Conservation (phyloP, 2,797 vertebrate genomes). For the Vireo griseus region DNA sequence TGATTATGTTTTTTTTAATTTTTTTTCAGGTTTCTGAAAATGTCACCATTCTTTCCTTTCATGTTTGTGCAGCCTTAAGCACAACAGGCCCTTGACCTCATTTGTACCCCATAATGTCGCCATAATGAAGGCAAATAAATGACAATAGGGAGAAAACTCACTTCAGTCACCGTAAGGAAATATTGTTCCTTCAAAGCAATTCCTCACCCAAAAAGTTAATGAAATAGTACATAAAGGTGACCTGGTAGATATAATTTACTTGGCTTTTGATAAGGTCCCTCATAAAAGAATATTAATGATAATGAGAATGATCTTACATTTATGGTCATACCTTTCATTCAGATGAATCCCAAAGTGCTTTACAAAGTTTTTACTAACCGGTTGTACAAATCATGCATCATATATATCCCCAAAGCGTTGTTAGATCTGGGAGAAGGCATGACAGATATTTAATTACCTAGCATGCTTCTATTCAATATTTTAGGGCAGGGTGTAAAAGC, state of each 20-base stretch:
- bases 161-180: background rate
- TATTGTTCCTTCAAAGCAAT: background rate
- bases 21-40: background rate
- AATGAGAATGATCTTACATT: constrained; percentile 57
- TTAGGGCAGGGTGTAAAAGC: background rate
- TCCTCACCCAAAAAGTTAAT: constrained; percentile 49
- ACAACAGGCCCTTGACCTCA: background rate
- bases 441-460: constrained; percentile 33
- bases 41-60: background rate
- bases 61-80: background rate
- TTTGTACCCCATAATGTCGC: background rate
- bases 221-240: constrained; percentile 60
- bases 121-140: background rate
- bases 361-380: constrained; percentile 39
- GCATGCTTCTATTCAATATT: background rate
- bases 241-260: constrained; percentile 34
- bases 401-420: background rate
- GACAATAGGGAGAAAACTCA: background rate
- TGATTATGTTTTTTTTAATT: background rate
- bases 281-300: constrained; percentile 61
- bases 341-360: constrained; percentile 48
- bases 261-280: constrained; percentile 49
- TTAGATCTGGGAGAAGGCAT: background rate
- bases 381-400: constrained; percentile 41
- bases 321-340: constrained; percentile 40